A percentile compares a stretch with the other conserved stretches of the same genome.
Evolutionary conservation across 2,888 invertebrate species (phyloP).

Genomic region (Microplitis manilae): DNA sequence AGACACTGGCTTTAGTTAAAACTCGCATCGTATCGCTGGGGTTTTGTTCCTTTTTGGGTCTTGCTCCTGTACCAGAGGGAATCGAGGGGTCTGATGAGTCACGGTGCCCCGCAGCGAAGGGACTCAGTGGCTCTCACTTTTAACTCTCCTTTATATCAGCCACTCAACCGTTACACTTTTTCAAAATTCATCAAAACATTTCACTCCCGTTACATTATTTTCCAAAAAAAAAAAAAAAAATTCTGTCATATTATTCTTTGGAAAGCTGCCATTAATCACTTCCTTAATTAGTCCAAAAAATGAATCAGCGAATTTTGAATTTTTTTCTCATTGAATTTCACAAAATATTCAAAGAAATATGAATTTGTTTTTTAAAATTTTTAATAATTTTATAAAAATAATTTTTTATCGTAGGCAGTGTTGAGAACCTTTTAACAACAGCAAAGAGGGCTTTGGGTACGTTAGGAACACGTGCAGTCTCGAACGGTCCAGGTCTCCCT

Average conservation of each 20-base stretch:
- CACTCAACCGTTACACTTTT: neutral
- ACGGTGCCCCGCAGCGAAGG: constrained; percentile 69
- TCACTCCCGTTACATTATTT: neutral
- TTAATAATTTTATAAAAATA: too few species aligned
- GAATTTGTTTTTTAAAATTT: too few species aligned
- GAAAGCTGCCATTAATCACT: too few species aligned
- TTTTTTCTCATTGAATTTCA: too few species aligned
- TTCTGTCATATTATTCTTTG: too few species aligned
- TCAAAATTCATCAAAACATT: constrained; percentile 6
- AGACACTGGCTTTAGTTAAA: constrained; percentile 61
- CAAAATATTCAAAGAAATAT: too few species aligned
- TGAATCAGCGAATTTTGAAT: too few species aligned
- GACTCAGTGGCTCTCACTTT: constrained; percentile 65
- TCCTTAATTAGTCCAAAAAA: too few species aligned
- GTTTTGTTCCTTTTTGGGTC: constrained; percentile 61
- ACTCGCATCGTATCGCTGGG: constrained; percentile 45
- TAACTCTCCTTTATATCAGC: constrained; percentile 2
- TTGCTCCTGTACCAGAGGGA: constrained; percentile 68
- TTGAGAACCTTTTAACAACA: constrained; percentile 66
- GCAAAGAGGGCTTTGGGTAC: constrained; percentile 66
- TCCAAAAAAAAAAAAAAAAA: neutral
- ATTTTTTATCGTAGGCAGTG: constrained; percentile 34
- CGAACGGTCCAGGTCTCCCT: constrained; percentile 64
- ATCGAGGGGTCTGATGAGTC: constrained; percentile 71
- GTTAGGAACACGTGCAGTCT: constrained; percentile 71